Percentiles rank a stretch among this genome's conserved stretches.
Conservation (phyloP, 2,113 vertebrate genomes). For the Larimichthys polyactis region DNA sequence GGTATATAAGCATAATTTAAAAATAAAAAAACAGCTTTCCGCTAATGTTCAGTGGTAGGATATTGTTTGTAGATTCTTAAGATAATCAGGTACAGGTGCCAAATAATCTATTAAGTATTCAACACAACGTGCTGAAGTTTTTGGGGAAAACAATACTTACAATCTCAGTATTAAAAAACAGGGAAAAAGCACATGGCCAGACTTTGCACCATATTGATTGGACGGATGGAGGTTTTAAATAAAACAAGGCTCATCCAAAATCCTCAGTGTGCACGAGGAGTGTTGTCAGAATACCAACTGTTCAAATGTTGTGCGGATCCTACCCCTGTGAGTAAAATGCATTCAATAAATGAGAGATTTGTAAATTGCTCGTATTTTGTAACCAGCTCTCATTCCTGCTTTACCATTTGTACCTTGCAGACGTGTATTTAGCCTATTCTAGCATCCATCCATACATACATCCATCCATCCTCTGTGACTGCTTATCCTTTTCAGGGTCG, state of each 20-base stretch:
- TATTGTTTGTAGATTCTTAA: background rate
- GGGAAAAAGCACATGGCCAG: background rate
- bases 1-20: background rate
- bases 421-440: background rate
- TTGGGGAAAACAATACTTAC: background rate
- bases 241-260: background rate
- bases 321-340: background rate
- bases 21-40: background rate
- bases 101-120: conserved; percentile 2
- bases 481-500: too few relatives aligned
- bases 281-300: conserved; percentile 8
- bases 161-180: background rate
- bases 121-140: background rate
- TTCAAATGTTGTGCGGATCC: background rate
- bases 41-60: background rate
- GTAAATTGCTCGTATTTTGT: background rate
- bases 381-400: background rate
- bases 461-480: too few relatives aligned
- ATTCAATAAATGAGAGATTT: background rate
- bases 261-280: background rate
- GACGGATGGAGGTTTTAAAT: background rate
- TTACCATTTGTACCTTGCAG: background rate
- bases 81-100: background rate
- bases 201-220: background rate
- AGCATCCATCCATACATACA: too few relatives aligned